A percentile compares a stretch with the other conserved stretches of the same genome.
Evolutionary conservation across 2,888 invertebrate genomes (phyloP).

Genomic region (Hoplodrina ambigua): DNA sequence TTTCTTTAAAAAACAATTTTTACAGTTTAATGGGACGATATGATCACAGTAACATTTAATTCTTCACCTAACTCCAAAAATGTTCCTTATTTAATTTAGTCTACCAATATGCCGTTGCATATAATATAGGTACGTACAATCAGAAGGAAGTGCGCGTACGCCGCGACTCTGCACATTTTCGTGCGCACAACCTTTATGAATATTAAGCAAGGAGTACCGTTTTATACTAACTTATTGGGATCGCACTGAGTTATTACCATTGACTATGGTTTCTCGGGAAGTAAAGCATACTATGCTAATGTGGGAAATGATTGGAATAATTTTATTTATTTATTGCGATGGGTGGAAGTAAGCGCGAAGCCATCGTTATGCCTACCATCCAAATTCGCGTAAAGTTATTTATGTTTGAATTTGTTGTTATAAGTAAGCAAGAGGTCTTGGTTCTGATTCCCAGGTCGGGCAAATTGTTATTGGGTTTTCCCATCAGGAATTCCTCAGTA

Average conservation of each 20-base stretch:
- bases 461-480: too few relatives aligned
- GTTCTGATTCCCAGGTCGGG: too few relatives aligned
- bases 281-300: slow-evolving; percentile 34
- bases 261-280: slow-evolving; percentile 50
- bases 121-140: slow-evolving; percentile 25
- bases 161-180: slow-evolving; percentile 74
- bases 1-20: too few relatives aligned
- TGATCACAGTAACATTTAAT: neutral
- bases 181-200: slow-evolving; percentile 72
- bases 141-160: slow-evolving; percentile 76
- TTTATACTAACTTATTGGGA: slow-evolving; percentile 69
- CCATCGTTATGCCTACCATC: too few relatives aligned
- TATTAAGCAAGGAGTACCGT: slow-evolving; percentile 80
- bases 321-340: slow-evolving; percentile 1
- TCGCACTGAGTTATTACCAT: slow-evolving; percentile 64
- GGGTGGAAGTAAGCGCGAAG: too few relatives aligned
- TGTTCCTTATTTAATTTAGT: slow-evolving; percentile 14
- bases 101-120: slow-evolving; percentile 29
- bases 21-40: too few relatives aligned
- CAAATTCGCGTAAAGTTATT: too few relatives aligned
- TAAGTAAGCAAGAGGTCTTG: too few relatives aligned
- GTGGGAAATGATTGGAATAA: slow-evolving; percentile 31
- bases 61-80: slow-evolving; percentile 2
- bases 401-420: too few relatives aligned
- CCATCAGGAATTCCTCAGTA: too few relatives aligned